phyloP scores from a whole-genome alignment of 2,888 invertebrate species.

The Eretmocerus hayati region DNA sequence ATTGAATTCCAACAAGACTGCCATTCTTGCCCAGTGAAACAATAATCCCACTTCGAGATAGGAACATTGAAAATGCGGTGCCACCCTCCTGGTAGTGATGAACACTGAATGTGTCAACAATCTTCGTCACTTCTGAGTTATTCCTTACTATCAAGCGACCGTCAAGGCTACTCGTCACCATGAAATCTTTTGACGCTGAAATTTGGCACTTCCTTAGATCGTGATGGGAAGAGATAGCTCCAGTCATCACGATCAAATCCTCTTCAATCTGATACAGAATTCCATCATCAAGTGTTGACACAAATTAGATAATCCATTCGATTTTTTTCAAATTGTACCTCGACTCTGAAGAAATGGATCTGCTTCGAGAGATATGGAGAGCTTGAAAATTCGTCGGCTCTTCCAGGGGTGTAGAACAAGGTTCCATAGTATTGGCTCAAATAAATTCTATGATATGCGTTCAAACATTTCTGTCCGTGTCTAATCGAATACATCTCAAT shows the following conservation, averaged over 20 bases:
- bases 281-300: neutral
- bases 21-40: constrained; percentile 48
- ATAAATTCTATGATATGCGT: constrained; percentile 21
- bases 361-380: constrained; percentile 33
- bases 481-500: too few relatives aligned
- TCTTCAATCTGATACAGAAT: constrained; percentile 25
- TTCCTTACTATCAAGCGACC: constrained; percentile 46
- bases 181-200: constrained; percentile 28
- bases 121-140: constrained; percentile 28
- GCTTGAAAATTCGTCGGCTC: constrained; percentile 26
- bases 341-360: constrained; percentile 30
- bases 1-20: constrained; percentile 29
- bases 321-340: constrained; percentile 20
- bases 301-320: neutral
- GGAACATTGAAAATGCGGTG: constrained; percentile 47
- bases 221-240: constrained; percentile 38
- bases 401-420: constrained; percentile 24
- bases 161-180: constrained; percentile 46
- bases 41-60: constrained; percentile 37
- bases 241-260: constrained; percentile 19
- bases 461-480: constrained; percentile 1
- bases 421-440: constrained; percentile 23
- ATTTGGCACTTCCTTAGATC: constrained; percentile 42
- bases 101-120: constrained; percentile 35
- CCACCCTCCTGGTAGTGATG: constrained; percentile 49